A percentile compares a stretch with the other conserved stretches of the same genome.
phyloP scores from a whole-genome alignment of 2,797 vertebrate genomes.

The Amblyraja radiata region DNA sequence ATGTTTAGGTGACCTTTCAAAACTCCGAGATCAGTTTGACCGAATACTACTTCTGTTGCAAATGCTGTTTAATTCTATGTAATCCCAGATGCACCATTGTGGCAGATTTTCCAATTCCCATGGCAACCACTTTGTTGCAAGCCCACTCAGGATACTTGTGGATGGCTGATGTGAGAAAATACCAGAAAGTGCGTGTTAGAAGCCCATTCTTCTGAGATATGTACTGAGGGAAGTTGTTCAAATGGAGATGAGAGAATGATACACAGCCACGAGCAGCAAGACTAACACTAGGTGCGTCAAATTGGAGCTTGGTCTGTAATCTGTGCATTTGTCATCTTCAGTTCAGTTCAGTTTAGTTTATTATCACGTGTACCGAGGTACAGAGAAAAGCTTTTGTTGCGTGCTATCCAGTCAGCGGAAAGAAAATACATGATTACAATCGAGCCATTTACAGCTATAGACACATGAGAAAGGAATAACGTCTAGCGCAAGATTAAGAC shows the following conservation, averaged over 20 bases:
- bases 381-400: too few species aligned
- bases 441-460: too few species aligned
- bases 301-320: not conserved
- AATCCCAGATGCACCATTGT: not conserved
- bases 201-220: not conserved
- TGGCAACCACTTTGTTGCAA: not conserved
- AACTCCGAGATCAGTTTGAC: not conserved
- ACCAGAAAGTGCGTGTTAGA: not conserved
- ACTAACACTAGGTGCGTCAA: not conserved
- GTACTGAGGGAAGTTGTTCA: not conserved
- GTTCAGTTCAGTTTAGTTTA: too few species aligned
- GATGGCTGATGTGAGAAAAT: not conserved
- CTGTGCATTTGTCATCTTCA: not conserved
- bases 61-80: not conserved
- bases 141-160: not conserved
- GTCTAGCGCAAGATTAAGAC: too few species aligned
- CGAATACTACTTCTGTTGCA: not conserved
- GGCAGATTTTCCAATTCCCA: not conserved
- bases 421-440: too few species aligned
- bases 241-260: not conserved
- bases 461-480: too few species aligned
- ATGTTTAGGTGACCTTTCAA: not conserved
- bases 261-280: not conserved
- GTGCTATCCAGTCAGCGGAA: too few species aligned
- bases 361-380: too few species aligned